Conservation (phyloP, 1,140 invertebrate species). For the Eriosoma lanigerum region DNA sequence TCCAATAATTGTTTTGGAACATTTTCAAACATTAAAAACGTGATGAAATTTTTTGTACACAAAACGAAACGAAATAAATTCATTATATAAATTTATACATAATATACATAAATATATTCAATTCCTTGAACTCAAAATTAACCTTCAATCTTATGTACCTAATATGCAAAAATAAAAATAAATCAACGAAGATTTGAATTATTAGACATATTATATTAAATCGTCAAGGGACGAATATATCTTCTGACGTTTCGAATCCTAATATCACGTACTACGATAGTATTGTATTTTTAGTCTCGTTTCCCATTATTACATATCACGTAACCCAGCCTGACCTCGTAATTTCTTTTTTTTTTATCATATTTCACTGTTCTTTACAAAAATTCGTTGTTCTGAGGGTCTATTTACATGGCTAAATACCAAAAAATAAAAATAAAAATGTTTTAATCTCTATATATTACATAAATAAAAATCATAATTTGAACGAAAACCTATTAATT, state of each 20-base stretch:
- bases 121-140: neutral
- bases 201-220: neutral
- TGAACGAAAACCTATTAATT: neutral
- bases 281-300: neutral
- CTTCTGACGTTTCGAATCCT: neutral
- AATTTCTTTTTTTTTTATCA: neutral
- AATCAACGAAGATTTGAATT: neutral
- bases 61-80: neutral
- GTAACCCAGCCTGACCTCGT: neutral
- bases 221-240: slow-evolving; percentile 25
- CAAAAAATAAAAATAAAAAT: too few relatives aligned
- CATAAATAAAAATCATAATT: slow-evolving; percentile 14
- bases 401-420: too few relatives aligned
- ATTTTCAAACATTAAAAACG: too few relatives aligned
- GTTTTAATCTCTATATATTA: neutral
- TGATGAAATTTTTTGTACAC: too few relatives aligned
- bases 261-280: neutral
- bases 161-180: too few relatives aligned
- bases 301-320: neutral
- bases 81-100: too few relatives aligned
- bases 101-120: too few relatives aligned
- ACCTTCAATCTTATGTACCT: neutral
- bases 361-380: neutral
- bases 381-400: too few relatives aligned
- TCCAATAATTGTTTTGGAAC: too few relatives aligned